Evolutionary conservation across 2,113 vertebrate genomes (phyloP).

Genomic region (Pluvialis apricaria): DNA sequence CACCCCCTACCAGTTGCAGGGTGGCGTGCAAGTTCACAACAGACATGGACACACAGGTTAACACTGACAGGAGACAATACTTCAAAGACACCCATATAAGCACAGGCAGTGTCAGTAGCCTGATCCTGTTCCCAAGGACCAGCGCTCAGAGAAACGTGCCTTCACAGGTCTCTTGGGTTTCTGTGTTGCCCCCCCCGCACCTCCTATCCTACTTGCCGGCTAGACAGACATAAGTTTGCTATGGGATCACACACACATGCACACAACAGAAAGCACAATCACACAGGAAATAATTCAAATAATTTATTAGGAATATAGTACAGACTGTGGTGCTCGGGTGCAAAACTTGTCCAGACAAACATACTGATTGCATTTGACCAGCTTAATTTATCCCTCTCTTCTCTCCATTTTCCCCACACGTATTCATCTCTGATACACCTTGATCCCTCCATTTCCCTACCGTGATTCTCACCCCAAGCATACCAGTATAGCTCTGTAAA

Average conservation of each 20-base stretch:
- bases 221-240: background rate
- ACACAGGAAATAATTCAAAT: background rate
- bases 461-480: background rate
- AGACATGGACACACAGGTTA: background rate
- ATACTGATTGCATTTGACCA: background rate
- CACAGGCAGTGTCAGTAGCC: background rate
- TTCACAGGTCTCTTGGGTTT: background rate
- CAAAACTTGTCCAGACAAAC: background rate
- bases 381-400: background rate
- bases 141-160: rapidly evolving
- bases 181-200: too few species aligned
- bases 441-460: background rate
- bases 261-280: background rate
- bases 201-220: background rate
- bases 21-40: background rate
- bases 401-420: background rate
- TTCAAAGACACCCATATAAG: background rate
- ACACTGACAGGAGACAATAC: background rate
- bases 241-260: background rate
- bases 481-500: background rate
- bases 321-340: background rate
- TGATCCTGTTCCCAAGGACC: background rate
- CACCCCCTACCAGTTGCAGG: background rate
- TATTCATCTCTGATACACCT: background rate
- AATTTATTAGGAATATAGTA: background rate